Percentiles rank a stretch among this genome's conserved stretches.
Evolutionary conservation across 2,113 vertebrate species (phyloP).

Genomic region (Scytalopus superciliaris): DNA sequence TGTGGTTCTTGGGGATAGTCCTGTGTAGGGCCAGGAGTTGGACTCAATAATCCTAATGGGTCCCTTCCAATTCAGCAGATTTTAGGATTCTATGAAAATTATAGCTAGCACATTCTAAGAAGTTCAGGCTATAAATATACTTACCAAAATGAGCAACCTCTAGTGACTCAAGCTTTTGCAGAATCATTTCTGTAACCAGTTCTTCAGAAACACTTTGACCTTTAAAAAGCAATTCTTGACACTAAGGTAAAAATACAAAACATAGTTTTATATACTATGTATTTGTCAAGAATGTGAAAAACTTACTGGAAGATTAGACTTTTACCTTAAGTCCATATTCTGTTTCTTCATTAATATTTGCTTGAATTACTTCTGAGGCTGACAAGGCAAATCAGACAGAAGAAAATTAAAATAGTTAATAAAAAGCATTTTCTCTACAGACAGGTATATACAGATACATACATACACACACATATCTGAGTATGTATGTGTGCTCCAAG

Average conservation of each 20-base stretch:
- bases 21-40: not conserved
- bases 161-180: constrained; percentile 80
- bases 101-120: not conserved
- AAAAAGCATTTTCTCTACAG: not conserved
- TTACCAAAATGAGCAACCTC: constrained; percentile 90
- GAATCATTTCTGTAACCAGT: constrained; percentile 80
- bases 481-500: not conserved
- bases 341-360: constrained; percentile 73
- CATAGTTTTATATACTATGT: not conserved
- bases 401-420: not conserved
- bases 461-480: rapidly evolving
- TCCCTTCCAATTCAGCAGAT: not conserved
- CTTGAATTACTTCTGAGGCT: constrained; percentile 85
- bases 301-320: not conserved
- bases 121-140: not conserved
- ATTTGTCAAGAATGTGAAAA: not conserved
- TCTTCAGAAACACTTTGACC: constrained; percentile 84
- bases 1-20: not conserved
- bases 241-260: constrained; percentile 65
- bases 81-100: not conserved
- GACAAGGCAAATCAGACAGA: constrained; percentile 44
- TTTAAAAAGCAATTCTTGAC: constrained; percentile 75
- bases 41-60: not conserved
- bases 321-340: constrained; percentile 82
- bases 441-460: not conserved